phyloP scores from a whole-genome alignment of 2,797 vertebrate species.

The Parauchenoglanis punctatus region DNA sequence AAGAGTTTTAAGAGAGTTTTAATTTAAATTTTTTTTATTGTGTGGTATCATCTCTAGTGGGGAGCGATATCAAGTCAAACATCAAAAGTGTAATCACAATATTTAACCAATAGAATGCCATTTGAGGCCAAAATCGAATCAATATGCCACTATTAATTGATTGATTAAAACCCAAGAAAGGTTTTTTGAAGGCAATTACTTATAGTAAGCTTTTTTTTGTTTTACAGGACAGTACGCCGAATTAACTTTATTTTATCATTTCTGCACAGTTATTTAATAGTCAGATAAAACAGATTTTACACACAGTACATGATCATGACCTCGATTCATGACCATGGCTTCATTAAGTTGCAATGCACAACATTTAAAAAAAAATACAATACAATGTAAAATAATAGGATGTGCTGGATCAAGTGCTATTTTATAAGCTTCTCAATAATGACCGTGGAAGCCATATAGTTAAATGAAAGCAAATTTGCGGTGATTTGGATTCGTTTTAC shows the following conservation, averaged over 20 bases:
- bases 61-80: too few relatives aligned
- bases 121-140: background rate
- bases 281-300: background rate
- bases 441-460: background rate
- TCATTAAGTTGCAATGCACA: background rate
- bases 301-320: background rate
- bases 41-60: too few relatives aligned
- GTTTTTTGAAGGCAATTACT: background rate
- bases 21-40: background rate
- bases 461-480: background rate
- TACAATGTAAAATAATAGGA: background rate
- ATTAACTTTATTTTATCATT: background rate
- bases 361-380: background rate
- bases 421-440: background rate
- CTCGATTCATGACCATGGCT: background rate
- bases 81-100: background rate
- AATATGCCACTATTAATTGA: background rate
- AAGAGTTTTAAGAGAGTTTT: background rate
- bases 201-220: background rate
- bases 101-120: background rate
- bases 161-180: background rate
- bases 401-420: conserved; percentile 6
- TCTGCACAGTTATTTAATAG: background rate
- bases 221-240: background rate
- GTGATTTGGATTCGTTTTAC: background rate